A percentile compares a stretch with the other conserved stretches of the same genome.
Evolutionary conservation across 2,888 invertebrate species (phyloP).

Genomic region (Volucella bombylans): DNA sequence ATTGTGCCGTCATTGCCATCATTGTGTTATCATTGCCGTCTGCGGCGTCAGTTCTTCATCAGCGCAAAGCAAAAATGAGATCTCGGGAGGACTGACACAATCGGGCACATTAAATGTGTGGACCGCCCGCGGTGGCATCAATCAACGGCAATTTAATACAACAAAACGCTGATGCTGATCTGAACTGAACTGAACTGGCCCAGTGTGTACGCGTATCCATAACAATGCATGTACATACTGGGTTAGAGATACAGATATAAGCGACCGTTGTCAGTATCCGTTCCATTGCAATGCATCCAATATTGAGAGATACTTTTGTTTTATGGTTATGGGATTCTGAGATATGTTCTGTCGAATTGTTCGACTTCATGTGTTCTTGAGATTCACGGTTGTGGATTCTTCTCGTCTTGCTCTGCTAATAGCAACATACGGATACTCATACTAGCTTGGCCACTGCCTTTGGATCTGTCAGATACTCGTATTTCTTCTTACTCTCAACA

Average conservation of each 20-base stretch:
- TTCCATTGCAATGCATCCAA: conserved; percentile 49
- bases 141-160: conserved; percentile 75
- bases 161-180: conserved; percentile 49
- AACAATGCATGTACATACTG: too few relatives aligned
- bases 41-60: conserved; percentile 50
- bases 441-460: conserved; percentile 36
- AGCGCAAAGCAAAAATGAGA: conserved; percentile 57
- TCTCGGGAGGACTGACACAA: conserved; percentile 71
- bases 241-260: too few relatives aligned
- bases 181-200: too few relatives aligned
- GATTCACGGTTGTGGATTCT: conserved; percentile 39
- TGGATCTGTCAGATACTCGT: conserved; percentile 57
- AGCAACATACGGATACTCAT: conserved; percentile 6
- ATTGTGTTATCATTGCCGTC: conserved; percentile 51
- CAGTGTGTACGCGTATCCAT: too few relatives aligned
- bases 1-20: conserved; percentile 6
- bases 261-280: conserved; percentile 17
- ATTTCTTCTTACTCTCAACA: conserved; percentile 55
- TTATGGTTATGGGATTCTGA: conserved; percentile 57
- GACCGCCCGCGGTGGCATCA: conserved; percentile 78
- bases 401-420: conserved; percentile 36
- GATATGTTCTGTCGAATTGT: conserved; percentile 69
- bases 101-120: conserved; percentile 69
- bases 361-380: conserved; percentile 41
- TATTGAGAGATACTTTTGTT: conserved; percentile 68